Base-by-base conservation (phyloP, 2,113 vertebrate genomes). In the Tachuris rubrigastra region DNA sequence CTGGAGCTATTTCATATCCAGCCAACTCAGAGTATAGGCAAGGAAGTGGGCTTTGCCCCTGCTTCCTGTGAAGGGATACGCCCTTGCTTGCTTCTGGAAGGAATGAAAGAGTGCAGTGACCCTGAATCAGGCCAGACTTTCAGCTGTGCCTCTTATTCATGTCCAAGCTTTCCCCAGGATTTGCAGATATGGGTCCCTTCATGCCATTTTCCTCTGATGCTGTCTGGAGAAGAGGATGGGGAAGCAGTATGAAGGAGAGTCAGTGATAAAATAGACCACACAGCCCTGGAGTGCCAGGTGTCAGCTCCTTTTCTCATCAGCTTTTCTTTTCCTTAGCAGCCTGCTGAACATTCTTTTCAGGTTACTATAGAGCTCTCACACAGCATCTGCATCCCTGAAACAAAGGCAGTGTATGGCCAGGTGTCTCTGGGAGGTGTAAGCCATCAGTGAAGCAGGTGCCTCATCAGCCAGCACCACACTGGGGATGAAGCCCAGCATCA, bases 381-480 rank as follows among this genome's bases (percentile, higher is more conserved):
- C 20, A 74, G 46, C 50, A 49, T 3, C 50, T n/a, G 22, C 4
- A 2, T 11, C 28, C 50, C n/a, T 21, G 49, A n/a, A 73, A 66
- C 59, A 13, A 68, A 52, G 63, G 35, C 9, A 1, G 12, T 20
- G 42, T 8, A 18, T 15, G n/a, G 31, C 52, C 0, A 0, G 7
- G 39, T 65, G 63, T 12, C 37, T 50, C 20, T 42, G 68, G 68
- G 41, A 8, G 2, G 35, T 3, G 2, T 35, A 35, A 87, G 42
- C 20, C 2, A 0, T 12, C 42, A 14, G 55, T 11, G 56, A 63
- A 69, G 53, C 58, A 20, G 53, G 11, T 56, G 23, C 44, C 17
- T 65, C 1, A 2, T 37, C 53, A 7, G 6, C 56, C 44, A 47
- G 46, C 21, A 90, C 9, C 58, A 55, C 12, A 2, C 4, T 4